These are phyloP conservation scores for Aplochiton taeniatus DNA, from an alignment of 2,797 vertebrate genomes.

Conservation along the genomic window DNA sequence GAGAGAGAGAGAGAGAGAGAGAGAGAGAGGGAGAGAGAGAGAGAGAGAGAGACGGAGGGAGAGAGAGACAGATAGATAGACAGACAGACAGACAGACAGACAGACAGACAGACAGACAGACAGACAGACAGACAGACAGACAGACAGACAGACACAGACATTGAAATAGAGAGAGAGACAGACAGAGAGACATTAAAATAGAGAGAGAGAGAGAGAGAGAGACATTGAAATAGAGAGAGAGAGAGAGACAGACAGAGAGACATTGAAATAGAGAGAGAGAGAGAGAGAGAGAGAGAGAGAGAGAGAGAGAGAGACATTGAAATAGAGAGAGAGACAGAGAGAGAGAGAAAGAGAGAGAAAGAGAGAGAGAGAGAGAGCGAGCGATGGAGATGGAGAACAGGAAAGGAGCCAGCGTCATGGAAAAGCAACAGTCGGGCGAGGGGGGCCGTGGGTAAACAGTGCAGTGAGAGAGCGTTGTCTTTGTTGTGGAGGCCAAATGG, in stretches of 20 bases:
- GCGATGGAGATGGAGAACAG: background rate
- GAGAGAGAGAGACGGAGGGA: background rate
- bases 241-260: constrained; percentile 8
- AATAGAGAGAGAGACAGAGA: background rate
- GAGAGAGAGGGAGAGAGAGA: background rate
- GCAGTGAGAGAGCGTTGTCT: no score
- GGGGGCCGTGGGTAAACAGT: no score
- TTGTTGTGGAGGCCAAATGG: no score
- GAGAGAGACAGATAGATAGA: no score
- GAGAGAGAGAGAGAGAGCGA: constrained; percentile 4
- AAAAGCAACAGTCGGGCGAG: background rate
- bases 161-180: no score
- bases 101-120: no score
- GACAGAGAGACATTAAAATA: constrained; percentile 1
- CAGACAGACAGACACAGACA: no score
- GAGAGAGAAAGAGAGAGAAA: constrained; percentile 15
- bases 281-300: constrained; percentile 3
- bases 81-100: no score
- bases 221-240: no score
- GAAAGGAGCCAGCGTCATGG: background rate
- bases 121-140: no score
- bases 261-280: constrained; percentile 12
- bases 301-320: background rate
- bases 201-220: constrained; percentile 10
- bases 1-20: constrained; percentile 6